phyloP scores from a whole-genome alignment of 1,140 invertebrate genomes.

The Hormaphis cornu region DNA sequence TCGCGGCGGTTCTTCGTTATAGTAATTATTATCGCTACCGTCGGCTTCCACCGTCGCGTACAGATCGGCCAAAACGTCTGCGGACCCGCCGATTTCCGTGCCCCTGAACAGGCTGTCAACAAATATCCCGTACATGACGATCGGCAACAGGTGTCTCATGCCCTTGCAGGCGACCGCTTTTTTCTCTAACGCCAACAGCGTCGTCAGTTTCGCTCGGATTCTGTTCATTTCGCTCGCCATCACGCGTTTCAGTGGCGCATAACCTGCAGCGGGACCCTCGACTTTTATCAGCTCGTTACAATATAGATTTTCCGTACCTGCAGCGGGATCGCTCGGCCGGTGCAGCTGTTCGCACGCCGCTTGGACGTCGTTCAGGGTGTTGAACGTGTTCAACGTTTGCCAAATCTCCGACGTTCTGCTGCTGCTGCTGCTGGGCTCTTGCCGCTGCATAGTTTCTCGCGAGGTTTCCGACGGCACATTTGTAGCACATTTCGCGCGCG shows the following conservation, averaged over 20 bases:
- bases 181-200: background rate
- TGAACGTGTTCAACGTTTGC: background rate
- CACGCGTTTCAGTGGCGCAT: background rate
- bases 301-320: background rate
- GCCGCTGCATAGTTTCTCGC: background rate
- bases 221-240: no score
- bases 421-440: background rate
- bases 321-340: no score
- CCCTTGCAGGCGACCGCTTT: background rate
- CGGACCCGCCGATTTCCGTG: background rate
- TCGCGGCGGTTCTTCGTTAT: background rate
- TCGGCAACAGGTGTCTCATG: background rate
- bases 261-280: background rate
- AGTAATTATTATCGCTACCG: no score
- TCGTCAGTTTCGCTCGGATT: background rate
- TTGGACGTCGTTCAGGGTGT: background rate
- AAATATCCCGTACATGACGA: background rate
- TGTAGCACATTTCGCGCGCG: background rate
- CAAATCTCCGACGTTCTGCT: no score
- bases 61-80: no score
- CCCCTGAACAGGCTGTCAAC: background rate
- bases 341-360: background rate
- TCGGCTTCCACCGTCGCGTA: no score
- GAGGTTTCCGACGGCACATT: background rate
- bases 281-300: background rate